Conservation (phyloP, 2,797 vertebrate genomes). For the Furcifer pardalis region DNA sequence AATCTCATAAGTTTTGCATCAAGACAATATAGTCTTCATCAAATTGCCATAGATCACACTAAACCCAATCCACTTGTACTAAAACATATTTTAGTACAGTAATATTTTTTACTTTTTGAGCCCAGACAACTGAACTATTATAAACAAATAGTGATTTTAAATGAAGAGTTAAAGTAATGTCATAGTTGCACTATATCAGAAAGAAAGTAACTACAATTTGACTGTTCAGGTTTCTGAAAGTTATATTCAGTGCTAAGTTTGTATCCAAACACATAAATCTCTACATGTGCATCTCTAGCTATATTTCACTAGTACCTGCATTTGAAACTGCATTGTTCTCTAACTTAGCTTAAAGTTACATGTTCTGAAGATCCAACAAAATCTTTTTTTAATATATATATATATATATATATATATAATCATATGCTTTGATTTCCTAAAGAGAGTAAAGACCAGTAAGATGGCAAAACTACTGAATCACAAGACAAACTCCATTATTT, state of each 20-base stretch:
- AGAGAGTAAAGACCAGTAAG: slow-evolving; percentile 14
- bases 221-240: neutral
- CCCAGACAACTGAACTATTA: neutral
- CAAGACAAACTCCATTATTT: neutral
- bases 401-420: too few species aligned
- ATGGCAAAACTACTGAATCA: neutral
- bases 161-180: neutral
- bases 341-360: neutral
- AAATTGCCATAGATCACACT: too few species aligned
- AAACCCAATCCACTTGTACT: neutral
- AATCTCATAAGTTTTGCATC: neutral
- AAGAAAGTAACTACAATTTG: neutral
- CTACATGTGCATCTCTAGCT: too few species aligned
- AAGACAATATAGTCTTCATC: slow-evolving; percentile 29
- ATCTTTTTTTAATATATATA: too few species aligned
- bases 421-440: neutral
- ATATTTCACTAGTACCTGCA: neutral
- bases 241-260: fast-evolving
- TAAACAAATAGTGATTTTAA: neutral
- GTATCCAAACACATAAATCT: too few species aligned
- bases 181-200: neutral
- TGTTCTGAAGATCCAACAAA: neutral
- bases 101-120: neutral
- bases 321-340: neutral
- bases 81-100: neutral